These are phyloP conservation scores for Bombus haemorrhoidalis DNA, from an alignment of 1,140 invertebrate genomes.

Conservation along the genomic window DNA sequence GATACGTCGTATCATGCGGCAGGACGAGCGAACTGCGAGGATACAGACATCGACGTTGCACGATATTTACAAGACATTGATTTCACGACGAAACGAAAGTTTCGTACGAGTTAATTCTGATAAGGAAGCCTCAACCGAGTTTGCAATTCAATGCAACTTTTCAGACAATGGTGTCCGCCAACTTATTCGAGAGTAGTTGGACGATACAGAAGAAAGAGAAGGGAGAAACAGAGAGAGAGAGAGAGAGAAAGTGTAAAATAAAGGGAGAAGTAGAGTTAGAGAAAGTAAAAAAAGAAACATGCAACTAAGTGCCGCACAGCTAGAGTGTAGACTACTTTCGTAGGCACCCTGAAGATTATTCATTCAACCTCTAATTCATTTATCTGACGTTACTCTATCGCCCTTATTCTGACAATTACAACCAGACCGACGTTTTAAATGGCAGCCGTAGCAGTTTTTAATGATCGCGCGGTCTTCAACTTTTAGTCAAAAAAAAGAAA, in stretches of 20 bases:
- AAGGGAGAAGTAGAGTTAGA: neutral
- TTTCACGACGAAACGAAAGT: slow-evolving; percentile 60
- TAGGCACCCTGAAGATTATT: slow-evolving; percentile 58
- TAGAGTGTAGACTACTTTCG: slow-evolving; percentile 59
- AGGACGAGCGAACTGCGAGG: neutral
- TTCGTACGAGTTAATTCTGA: slow-evolving; percentile 70
- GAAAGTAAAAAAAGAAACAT: slow-evolving; percentile 27
- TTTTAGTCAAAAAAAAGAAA: neutral
- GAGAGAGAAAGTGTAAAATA: neutral
- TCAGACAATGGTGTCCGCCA: slow-evolving; percentile 69
- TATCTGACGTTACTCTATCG: slow-evolving; percentile 54
- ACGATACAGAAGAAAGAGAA: slow-evolving; percentile 23
- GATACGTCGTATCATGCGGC: too few species aligned
- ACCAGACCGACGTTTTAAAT: slow-evolving; percentile 16
- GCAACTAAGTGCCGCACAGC: slow-evolving; percentile 36
- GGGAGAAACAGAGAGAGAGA: too few species aligned
- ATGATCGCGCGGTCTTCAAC: neutral
- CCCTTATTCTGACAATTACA: neutral
- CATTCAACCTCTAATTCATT: slow-evolving; percentile 68
- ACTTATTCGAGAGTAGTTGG: slow-evolving; percentile 55
- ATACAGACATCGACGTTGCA: neutral
- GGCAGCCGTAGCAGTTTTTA: slow-evolving; percentile 1
- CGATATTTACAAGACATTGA: slow-evolving; percentile 1
- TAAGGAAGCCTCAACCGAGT: slow-evolving; percentile 68
- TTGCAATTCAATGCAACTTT: slow-evolving; percentile 73